A percentile compares a stretch with the other conserved stretches of the same genome.
These are phyloP conservation scores for Noctua pronuba DNA, from an alignment of 2,888 invertebrate species.

Conservation along the genomic window DNA sequence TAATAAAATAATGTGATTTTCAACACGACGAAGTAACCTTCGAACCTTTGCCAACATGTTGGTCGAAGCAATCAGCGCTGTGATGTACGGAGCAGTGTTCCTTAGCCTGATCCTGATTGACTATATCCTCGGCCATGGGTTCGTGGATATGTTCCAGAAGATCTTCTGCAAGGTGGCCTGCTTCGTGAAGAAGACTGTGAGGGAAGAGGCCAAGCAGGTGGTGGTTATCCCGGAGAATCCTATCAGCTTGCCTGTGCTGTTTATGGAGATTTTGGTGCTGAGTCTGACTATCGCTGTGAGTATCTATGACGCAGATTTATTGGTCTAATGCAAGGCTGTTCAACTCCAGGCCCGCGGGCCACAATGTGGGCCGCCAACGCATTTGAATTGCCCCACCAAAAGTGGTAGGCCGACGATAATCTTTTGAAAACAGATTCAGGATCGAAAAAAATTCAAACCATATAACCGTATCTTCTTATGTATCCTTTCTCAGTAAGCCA, in stretches of 20 bases:
- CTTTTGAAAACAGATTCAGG: background rate
- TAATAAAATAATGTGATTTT: conserved; percentile 62
- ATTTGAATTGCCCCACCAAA: background rate
- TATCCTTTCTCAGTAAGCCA: no score
- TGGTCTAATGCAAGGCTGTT: background rate
- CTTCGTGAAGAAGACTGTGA: conserved; percentile 74
- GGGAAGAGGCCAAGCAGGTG: conserved; percentile 72
- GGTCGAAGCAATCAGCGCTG: conserved; percentile 61
- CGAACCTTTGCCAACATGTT: conserved; percentile 70
- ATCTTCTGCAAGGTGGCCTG: conserved; percentile 75
- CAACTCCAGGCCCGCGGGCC: background rate
- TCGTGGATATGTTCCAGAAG: conserved; percentile 74
- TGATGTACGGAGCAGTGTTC: conserved; percentile 72
- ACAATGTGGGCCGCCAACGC: background rate
- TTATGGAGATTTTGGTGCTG: conserved; percentile 77
- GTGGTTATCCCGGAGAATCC: conserved; percentile 63
- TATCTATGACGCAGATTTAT: conserved; percentile 20
- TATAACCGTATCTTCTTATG: no score
- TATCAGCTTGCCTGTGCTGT: conserved; percentile 73
- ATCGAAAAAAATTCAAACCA: background rate
- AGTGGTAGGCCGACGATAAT: background rate
- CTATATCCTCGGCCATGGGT: conserved; percentile 80
- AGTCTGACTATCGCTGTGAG: conserved; percentile 77
- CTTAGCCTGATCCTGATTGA: conserved; percentile 78
- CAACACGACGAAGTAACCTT: conserved; percentile 15